Conservation (phyloP, 2,888 invertebrate genomes). For the Onthophagus sagittarius region DNA sequence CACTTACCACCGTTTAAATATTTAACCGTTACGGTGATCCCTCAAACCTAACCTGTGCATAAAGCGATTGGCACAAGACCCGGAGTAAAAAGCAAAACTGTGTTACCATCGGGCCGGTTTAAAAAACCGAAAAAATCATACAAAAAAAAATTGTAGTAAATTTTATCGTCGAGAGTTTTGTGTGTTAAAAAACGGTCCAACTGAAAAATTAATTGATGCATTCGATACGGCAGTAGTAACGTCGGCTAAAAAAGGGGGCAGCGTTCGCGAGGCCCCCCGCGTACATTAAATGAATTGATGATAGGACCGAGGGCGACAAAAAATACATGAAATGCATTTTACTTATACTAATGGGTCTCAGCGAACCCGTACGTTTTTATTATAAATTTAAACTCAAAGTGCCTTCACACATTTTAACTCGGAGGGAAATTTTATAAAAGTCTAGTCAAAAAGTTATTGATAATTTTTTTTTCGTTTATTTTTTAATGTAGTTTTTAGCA, state of each 20-base stretch:
- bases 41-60: background rate
- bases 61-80: background rate
- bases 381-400: slow-evolving; percentile 19
- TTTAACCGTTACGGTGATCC: background rate
- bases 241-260: background rate
- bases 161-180: background rate
- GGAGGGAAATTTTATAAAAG: too few species aligned
- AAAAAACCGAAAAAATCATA: too few species aligned
- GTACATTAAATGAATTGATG: background rate
- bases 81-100: background rate
- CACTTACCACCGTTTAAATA: background rate
- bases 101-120: background rate
- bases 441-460: too few species aligned
- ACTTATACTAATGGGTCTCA: slow-evolving; percentile 31
- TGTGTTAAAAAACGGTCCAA: background rate
- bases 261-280: background rate
- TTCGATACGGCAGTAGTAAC: background rate
- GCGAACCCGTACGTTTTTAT: slow-evolving; percentile 25
- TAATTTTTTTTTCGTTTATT: too few species aligned
- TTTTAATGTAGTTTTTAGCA: background rate
- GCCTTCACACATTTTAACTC: background rate
- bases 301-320: slow-evolving; percentile 17
- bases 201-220: slow-evolving; percentile 8
- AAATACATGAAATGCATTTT: slow-evolving; percentile 36
- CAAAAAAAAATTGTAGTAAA: background rate